A percentile compares a stretch with the other conserved stretches of the same genome.
Conservation (phyloP, 2,797 vertebrate species). For the Urosaurus nigricauda region DNA sequence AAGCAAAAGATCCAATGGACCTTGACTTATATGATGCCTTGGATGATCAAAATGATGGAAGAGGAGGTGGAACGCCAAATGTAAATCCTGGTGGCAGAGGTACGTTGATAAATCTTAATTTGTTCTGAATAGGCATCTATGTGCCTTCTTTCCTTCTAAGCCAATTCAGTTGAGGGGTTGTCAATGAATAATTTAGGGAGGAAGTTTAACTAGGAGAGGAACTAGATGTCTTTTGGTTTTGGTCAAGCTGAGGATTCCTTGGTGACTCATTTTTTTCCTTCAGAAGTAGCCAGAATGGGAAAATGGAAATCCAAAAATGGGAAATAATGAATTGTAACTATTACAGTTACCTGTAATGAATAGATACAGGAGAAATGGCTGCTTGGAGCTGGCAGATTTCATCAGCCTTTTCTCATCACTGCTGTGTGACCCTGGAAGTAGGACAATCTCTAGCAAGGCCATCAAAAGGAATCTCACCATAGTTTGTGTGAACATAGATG, state of each 20-base stretch:
- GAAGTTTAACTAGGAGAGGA: not conserved
- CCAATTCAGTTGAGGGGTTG: no score
- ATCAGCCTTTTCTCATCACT: no score
- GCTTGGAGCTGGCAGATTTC: not conserved
- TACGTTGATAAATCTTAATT: constrained; percentile 46
- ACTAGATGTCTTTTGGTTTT: no score
- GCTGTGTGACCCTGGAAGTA: no score
- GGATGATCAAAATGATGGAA: constrained; percentile 81
- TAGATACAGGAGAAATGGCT: no score
- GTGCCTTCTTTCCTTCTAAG: not conserved
- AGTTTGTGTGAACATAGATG: no score
- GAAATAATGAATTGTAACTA: no score
- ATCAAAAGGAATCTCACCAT: no score
- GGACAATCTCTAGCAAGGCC: no score
- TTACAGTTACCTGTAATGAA: no score
- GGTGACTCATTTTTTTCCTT: not conserved
- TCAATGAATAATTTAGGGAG: not conserved
- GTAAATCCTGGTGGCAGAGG: constrained; percentile 62
- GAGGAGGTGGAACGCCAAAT: constrained; percentile 65
- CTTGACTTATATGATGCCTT: constrained; percentile 87
- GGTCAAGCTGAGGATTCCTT: not conserved
- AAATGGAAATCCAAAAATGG: no score
- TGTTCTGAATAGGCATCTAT: not conserved
- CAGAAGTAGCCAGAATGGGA: not conserved
- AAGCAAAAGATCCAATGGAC: constrained; percentile 67